These are phyloP conservation scores for Chromobotia macracanthus DNA, from an alignment of 2,797 vertebrate species.

Conservation along the genomic window DNA sequence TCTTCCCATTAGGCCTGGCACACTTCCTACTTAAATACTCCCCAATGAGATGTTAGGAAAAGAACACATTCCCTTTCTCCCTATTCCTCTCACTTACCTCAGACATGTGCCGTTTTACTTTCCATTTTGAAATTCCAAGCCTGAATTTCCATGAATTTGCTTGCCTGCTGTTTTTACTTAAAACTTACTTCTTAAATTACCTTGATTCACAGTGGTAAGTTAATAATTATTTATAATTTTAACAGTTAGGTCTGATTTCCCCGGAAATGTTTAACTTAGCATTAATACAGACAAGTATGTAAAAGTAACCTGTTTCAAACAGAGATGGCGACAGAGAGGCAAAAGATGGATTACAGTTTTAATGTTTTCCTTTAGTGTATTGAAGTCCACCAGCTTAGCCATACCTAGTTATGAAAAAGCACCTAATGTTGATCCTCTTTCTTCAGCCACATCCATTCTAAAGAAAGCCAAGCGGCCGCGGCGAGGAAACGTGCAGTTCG, in stretches of 20 bases:
- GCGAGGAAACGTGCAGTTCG: slow-evolving; percentile 87
- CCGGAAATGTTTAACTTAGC: no score
- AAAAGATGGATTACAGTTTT: background rate
- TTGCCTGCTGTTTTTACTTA: background rate
- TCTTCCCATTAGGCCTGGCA: slow-evolving; percentile 53
- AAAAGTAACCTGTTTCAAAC: no score
- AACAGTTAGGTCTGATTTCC: no score
- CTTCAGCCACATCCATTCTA: slow-evolving; percentile 87
- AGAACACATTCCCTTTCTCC: slow-evolving; percentile 8
- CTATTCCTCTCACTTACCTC: background rate
- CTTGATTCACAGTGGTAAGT: no score
- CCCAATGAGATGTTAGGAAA: slow-evolving; percentile 45
- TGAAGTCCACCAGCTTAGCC: background rate
- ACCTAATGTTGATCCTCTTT: background rate
- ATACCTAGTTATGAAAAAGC: background rate
- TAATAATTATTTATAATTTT: no score
- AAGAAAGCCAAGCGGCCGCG: slow-evolving; percentile 86
- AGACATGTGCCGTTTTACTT: slow-evolving; percentile 23
- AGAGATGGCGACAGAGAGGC: no score
- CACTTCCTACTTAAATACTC: slow-evolving; percentile 54
- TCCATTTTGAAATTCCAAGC: slow-evolving; percentile 35
- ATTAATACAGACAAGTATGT: no score
- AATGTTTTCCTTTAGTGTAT: slow-evolving; percentile 12
- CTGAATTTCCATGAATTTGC: slow-evolving; percentile 6
- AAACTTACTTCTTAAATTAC: no score